Base-by-base conservation (phyloP, 2,113 vertebrate genomes). In the Arothron firmamentum region DNA sequence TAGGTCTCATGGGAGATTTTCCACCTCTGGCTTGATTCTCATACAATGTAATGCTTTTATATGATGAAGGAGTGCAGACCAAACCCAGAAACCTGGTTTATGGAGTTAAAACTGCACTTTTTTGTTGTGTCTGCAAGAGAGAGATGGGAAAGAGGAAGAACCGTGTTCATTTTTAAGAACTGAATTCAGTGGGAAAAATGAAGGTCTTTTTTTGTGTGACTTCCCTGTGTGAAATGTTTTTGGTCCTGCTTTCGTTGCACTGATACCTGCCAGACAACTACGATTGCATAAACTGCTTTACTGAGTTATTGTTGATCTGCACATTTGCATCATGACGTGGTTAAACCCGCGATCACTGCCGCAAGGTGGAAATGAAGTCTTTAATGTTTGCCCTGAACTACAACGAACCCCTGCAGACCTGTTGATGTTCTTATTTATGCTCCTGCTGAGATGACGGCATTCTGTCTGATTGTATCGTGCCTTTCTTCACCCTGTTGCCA, bases 161-260 rank as follows among this genome's bases (percentile, higher is more conserved):
- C 8, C 4, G 28, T 42, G 23, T 38, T 60, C 56, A 53, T 70
- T 19, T 74, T 49, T 72, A 50, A 20, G 52, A 61, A 55, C 47
- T 62, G 18, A 74, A 56, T 43, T 68, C 51, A 55, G 52, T 60
- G 56, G 23, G 52, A 3, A 71, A 38, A 74, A 73, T 76, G 73
- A 85, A 81, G 75, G 75, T 67, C 80, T 28, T 28, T 28, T 28
- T 79, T 80, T 65, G 76, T 75, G 72, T 82, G 75, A 72, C 72
- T 84, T 70, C 34, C 66, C 3, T 51, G 59, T 75, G 38, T 76
- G 52, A 69, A 53, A 67, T 80, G 21, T 77, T 59, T 28, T 53
- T 11, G 64, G 75, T 77, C 72, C 67, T 77, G 82, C 77, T 88
- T 87, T 69, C 80, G 83, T 89, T 90, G 89, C 89, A 90, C 89